These are phyloP conservation scores for Ochropacha duplaris DNA, from an alignment of 2,888 invertebrate genomes.

Conservation along the genomic window DNA sequence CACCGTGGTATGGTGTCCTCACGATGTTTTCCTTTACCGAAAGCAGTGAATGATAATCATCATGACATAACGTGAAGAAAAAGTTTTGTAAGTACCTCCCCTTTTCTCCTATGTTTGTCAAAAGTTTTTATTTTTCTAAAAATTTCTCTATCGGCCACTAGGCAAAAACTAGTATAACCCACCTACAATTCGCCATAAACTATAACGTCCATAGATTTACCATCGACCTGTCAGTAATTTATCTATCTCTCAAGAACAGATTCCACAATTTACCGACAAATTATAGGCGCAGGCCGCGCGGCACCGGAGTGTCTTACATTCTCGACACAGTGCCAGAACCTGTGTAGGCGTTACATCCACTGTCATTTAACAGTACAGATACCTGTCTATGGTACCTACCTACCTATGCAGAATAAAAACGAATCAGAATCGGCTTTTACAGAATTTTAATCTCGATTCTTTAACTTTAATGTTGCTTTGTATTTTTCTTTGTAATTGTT, in stretches of 20 bases:
- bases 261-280: background rate
- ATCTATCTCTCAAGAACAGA: background rate
- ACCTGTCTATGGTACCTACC: conserved; percentile 27
- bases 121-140: too few species aligned
- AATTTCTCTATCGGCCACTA: too few species aligned
- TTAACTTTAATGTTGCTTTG: too few species aligned
- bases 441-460: too few species aligned
- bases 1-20: too few species aligned
- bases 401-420: background rate
- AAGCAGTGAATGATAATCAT: too few species aligned
- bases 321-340: background rate
- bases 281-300: background rate
- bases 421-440: background rate
- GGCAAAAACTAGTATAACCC: too few species aligned
- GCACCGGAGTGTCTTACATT: background rate
- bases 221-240: background rate
- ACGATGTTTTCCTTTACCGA: too few species aligned
- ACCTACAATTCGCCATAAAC: background rate
- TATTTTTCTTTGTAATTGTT: too few species aligned
- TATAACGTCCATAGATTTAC: background rate
- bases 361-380: conserved; percentile 23
- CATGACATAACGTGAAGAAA: too few species aligned
- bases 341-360: conserved; percentile 24
- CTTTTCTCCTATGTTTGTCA: too few species aligned
- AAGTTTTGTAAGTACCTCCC: too few species aligned